Evolutionary conservation across 2,797 vertebrate genomes (phyloP), one percentile per base, ranked within the genome.

Genomic region (Hirundo rustica): DNA sequence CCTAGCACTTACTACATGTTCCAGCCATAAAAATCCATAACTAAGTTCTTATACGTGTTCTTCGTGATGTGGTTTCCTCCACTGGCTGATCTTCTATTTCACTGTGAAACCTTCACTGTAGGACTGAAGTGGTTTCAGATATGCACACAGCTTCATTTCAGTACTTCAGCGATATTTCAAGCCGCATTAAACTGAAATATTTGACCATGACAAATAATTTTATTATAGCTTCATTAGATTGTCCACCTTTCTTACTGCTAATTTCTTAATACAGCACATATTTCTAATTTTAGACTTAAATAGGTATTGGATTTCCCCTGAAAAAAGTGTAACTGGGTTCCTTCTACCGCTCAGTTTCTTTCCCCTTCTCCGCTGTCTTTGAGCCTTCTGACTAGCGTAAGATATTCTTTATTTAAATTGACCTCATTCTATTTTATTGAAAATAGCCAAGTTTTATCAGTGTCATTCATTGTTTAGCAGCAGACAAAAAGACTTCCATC

Each of bases 251-350:
- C 73, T 94, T 82, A 88, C 65, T 93, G 65, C 74, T 95, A 95
- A 95, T 96, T 98, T 97, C 83, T 98, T 84, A 74, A 67, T 83
- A 75, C 74, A 95, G 83, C 89, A 93, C 55, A 66, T 20, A 91
- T 60, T 95, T 96, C 94, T 97, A 97, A 96, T 96, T 97, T 97
- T 97, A 95, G 87, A 90, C 60, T 94, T 92, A 62, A 53, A 93
- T 77, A 95, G 85, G 87, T 96, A 95, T 76, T 95, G 76, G 78
- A 96, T 85, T 96, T 96, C 34, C 50, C 60, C 85, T 90, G 60
- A 94, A 80, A 70, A 88, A n/a, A 72, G 50, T 40, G 48, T 72
- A 85, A 77, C 62, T 91, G 48, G 93, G 83, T 68, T 71, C 38
- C 32, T 93, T 94, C 58, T 81, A 94, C 57, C 34, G 89, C 20